Evolutionary conservation across 2,113 vertebrate genomes (phyloP), one percentile per base, ranked within the genome.

Genomic region (Actenoides hombroni): DNA sequence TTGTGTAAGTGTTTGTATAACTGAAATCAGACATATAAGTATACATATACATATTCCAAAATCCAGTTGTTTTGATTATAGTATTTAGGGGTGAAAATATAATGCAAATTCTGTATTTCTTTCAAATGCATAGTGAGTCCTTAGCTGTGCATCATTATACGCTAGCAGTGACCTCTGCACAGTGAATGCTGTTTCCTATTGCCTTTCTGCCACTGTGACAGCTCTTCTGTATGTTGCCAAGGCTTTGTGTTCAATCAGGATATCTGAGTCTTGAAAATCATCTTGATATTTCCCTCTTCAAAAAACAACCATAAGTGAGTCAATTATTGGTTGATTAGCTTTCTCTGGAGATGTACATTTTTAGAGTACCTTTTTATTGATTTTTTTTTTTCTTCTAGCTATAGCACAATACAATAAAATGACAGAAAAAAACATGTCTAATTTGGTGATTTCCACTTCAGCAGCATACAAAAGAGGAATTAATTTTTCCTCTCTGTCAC

Each of bases 321-420:
- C 90, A 93, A 77, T 92, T 93, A 83, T 11, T 77, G 54, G 63
- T 71, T 86, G 75, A 86, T 94, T 78, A 63, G 11, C 40, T 95
- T 94, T 65, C 49, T 91, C 63, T 93, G 31, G 44, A 83, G 49
- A 69, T 61, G 28, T 24, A 65, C 28, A 31, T 91, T 94, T 95
- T 74, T 67, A 83, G 48, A 75, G 29, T 83, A 28, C 13, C 71
- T 93, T 7, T 68, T 65, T 86, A 91, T 76, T 87, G 86, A 92
- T 92, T 91, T 26, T 92, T 91, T 86, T 40, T 40, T 24, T 88
- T 85, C 54, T 57, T 76, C 70, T 91, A 67, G 31, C 37, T 77
- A 40, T 54, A 83, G 67, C 40, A 85, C 84, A 91, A 61, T 73
- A 87, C 89, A 85, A 89, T 76, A 44, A 94, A 89, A 81, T 1